Base-by-base conservation (phyloP, 2,797 vertebrate species). In the Sebastes steindachneri region DNA sequence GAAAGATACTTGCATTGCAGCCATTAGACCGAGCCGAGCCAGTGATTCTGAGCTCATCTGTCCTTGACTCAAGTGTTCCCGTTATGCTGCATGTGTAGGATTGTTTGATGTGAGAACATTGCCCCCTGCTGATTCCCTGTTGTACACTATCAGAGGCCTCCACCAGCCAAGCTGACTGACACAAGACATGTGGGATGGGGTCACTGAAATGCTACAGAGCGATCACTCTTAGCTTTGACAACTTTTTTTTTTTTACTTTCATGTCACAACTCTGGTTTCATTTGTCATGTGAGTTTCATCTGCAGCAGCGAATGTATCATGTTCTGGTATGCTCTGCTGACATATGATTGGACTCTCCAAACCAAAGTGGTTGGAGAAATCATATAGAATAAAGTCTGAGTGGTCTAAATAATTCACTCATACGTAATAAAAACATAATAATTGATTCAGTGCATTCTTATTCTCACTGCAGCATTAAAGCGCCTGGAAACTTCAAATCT, bases 41-140 rank as follows among this genome's bases (percentile, higher is more conserved):
- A 77, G 79, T 75, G 79, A 84, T 60, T 88, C 58, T 79, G 72
- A 86, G 83, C 88, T 85, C 68, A 35, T 85, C 74, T 89, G 89
- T 90, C 85, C 89, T 92, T 85, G 88, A 88, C 74, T 85, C 71
- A 60, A 86, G 74, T 62, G 68, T 65, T 73, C 78, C 77, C 75
- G 71, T 80, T 45, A 28, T 86, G 76, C 84, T 68, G 85, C 48
- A 64, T 65, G 66, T 73, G 72, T 70, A 1, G 14, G 59, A 81
- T 82, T 85, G 67, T 94, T 86, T 88, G 90, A 93, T 94, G 92
- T 92, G 94, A 92, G 89, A 95, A 95, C 93, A 95, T 94, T 94
- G 94, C 94, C 93, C 94, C 94, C 94, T 95, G 93, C 93, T 95
- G 94, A 94, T 94, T 88, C 75, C 53, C 76, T 71, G 66, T 67